phyloP scores from a whole-genome alignment of 2,888 invertebrate genomes.

The Diarsia brunnea region DNA sequence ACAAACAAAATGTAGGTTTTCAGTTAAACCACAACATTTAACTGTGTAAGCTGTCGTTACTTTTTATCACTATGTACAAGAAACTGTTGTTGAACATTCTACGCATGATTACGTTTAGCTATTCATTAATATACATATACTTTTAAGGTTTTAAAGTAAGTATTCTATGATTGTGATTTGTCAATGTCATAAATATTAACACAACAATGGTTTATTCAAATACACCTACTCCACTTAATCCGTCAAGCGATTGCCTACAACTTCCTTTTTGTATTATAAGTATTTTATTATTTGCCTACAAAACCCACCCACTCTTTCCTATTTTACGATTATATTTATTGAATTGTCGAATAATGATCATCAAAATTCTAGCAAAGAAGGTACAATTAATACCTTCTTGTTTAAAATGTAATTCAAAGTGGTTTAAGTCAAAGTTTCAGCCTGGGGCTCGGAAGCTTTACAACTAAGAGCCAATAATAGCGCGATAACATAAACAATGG shows the following conservation, averaged over 20 bases:
- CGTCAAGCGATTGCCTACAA: neutral
- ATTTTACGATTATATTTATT: no score
- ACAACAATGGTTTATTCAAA: neutral
- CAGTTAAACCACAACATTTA: constrained; percentile 37
- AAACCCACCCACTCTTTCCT: no score
- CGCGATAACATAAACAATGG: constrained; percentile 53
- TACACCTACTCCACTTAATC: neutral
- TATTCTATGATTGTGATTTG: neutral
- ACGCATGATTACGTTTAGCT: neutral
- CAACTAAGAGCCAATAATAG: constrained; percentile 20
- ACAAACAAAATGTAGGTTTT: constrained; percentile 38
- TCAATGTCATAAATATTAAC: neutral
- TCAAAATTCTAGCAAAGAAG: neutral
- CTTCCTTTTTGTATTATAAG: no score
- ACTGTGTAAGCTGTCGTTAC: constrained; percentile 28
- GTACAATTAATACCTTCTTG: neutral
- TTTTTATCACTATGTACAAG: constrained; percentile 8
- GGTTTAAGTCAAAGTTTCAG: constrained; percentile 16
- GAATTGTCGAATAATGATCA: no score
- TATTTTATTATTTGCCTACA: no score
- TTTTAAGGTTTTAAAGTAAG: neutral
- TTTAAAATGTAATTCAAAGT: constrained; percentile 12
- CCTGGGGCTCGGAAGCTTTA: constrained; percentile 6
- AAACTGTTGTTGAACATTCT: constrained; percentile 17
- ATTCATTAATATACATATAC: neutral